Base-by-base conservation (phyloP, 1,140 invertebrate genomes). In the Belonocnema kinseyi region DNA sequence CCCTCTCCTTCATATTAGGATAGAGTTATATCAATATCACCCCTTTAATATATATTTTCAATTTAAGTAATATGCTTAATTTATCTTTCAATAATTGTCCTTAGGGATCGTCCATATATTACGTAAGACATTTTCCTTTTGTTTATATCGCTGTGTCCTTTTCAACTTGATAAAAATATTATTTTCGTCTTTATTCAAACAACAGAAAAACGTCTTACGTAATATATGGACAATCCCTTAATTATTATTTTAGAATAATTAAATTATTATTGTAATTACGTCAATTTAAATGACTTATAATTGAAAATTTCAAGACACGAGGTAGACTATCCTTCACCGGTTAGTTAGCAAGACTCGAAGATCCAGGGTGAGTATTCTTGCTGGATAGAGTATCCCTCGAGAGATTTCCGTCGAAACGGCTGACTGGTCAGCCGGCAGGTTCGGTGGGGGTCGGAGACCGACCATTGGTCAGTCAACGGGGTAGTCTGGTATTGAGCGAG, bases 381-480 rank as follows among this genome's bases (percentile, higher is more conserved):
- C 75, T 79, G 86, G 85, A 89, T 89, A 87, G 88, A 89, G 86
- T 89, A 90, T 89, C 88, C 87, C 84, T 88, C 81, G 85, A 83
- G 87, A 89, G 85, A 80, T 88, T 85, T 87, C 86, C 87, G 87
- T 84, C 89, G 89, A 90, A 90, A 90, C 86, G 88, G 83, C 85
- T 88, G 81, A 85, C 88, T 89, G 90, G 89, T 91, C 89, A 91
- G 89, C 87, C 19, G 40, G 50, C 13, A 50, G 51, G 33, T 8
- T 71, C 85, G 83, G 90, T 89, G 90, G 90, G 91, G 89, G 80
- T 79, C 58, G 85, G 76, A 83, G 81, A 75, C 72, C 87, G 90
- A 86, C 83, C 90, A 92, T 92, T 92, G 90, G 90, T 91, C 90
- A 91, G 85, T 86, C 79, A 79, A 77, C 77, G 83, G 87, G 88